Evolutionary conservation across 1,140 invertebrate species (phyloP).

Genomic region (Gryon sp.): DNA sequence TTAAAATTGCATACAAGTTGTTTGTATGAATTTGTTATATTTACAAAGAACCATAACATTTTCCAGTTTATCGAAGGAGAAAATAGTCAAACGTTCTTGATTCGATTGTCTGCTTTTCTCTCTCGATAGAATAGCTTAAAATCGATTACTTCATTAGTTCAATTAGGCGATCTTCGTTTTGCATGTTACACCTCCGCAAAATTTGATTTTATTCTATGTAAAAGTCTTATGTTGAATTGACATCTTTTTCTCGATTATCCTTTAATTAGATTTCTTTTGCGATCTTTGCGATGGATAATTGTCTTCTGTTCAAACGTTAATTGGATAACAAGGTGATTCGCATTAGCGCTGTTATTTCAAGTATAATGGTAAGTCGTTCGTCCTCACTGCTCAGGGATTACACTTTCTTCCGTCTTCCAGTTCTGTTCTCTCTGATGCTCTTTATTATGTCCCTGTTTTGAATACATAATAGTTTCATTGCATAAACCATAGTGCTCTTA

Average conservation of each 20-base stretch:
- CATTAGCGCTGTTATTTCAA: slow-evolving; percentile 60
- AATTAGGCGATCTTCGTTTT: no score
- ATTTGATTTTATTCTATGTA: slow-evolving; percentile 39
- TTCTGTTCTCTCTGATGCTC: slow-evolving; percentile 51
- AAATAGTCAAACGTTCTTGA: no score
- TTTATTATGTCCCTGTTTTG: slow-evolving; percentile 58
- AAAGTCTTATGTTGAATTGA: slow-evolving; percentile 60
- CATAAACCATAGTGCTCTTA: no score
- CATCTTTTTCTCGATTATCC: slow-evolving; percentile 62
- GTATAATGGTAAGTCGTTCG: slow-evolving; percentile 61
- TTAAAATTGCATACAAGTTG: no score
- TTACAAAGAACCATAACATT: no score
- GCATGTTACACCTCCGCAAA: not conserved
- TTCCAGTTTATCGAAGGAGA: no score
- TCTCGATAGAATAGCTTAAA: not conserved
- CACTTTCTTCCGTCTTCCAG: slow-evolving; percentile 58
- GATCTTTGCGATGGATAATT: slow-evolving; percentile 58
- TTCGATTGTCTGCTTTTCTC: no score
- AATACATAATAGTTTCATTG: slow-evolving; percentile 58
- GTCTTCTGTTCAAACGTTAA: slow-evolving; percentile 64
- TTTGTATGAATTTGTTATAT: no score
- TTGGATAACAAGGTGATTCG: slow-evolving; percentile 69
- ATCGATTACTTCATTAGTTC: no score
- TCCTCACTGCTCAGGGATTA: slow-evolving; percentile 59
- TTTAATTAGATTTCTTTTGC: slow-evolving; percentile 66